These are phyloP conservation scores for Itoplectis maculator DNA, from an alignment of 2,888 invertebrate species.

Conservation along the genomic window DNA sequence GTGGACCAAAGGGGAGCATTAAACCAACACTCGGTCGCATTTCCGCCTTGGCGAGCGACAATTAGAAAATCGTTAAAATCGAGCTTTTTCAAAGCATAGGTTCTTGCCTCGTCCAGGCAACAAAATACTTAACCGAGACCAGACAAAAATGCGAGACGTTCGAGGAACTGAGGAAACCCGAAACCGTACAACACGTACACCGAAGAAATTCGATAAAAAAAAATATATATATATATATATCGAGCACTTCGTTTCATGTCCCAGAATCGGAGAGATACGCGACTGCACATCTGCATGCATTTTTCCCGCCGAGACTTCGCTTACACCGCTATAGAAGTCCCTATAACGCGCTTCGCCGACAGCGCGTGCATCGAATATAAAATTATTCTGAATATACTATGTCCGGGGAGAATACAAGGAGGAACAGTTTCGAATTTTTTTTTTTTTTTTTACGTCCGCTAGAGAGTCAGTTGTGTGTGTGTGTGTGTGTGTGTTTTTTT, in stretches of 20 bases:
- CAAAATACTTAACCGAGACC: constrained; percentile 23
- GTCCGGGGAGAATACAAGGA: background rate
- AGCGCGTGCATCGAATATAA: constrained; percentile 37
- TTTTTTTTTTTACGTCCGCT: background rate
- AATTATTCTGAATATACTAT: constrained; percentile 43
- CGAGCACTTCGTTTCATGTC: constrained; percentile 15
- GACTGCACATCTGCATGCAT: constrained; percentile 23
- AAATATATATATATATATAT: constrained; percentile 4
- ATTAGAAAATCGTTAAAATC: constrained; percentile 72
- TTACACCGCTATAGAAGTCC: background rate
- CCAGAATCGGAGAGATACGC: constrained; percentile 5
- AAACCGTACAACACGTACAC: constrained; percentile 26
- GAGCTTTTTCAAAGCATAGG: constrained; percentile 21
- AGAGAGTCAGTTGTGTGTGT: background rate
- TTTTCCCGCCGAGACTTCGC: background rate
- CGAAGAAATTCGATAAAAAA: constrained; percentile 28
- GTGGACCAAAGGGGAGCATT: constrained; percentile 11
- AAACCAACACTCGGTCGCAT: constrained; percentile 43
- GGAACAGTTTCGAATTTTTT: constrained; percentile 25
- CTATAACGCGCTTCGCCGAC: constrained; percentile 5
- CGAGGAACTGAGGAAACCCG: constrained; percentile 15
- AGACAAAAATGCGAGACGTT: constrained; percentile 24
- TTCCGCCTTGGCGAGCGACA: constrained; percentile 57
- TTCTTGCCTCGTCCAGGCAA: background rate
- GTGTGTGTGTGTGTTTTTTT: too few species aligned